phyloP scores from a whole-genome alignment of 64 coral and sea anemone species.

The Montipora efflorescens region DNA sequence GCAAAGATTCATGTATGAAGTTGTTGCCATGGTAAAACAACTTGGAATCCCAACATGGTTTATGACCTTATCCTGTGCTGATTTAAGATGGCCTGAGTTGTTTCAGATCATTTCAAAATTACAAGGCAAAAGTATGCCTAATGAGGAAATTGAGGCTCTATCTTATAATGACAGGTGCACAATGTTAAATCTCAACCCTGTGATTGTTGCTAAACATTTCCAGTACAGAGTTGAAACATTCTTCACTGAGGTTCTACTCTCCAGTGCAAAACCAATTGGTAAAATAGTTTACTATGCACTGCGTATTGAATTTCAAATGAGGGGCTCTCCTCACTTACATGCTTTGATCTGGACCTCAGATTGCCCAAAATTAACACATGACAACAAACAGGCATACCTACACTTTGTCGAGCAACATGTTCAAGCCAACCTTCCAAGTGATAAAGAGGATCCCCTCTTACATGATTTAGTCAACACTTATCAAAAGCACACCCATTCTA shows the following conservation, averaged over 20 bases:
- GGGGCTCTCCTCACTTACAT: slow-evolving; percentile 40
- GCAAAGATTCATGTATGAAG: slow-evolving; percentile 50
- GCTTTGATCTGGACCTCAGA: slow-evolving; percentile 54
- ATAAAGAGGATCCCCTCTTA: slow-evolving; percentile 36
- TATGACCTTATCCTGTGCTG: slow-evolving; percentile 54
- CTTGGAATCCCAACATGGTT: slow-evolving; percentile 47
- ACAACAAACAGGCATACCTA: slow-evolving; percentile 11
- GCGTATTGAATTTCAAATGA: slow-evolving; percentile 60
- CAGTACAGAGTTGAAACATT: slow-evolving; percentile 54
- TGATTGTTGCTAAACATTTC: slow-evolving; percentile 44
- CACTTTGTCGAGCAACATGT: slow-evolving; percentile 58
- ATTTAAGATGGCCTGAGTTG: slow-evolving; percentile 40
- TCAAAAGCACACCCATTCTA: slow-evolving; percentile 59
- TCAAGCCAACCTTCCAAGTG: slow-evolving; percentile 39
- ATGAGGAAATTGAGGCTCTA: slow-evolving; percentile 35
- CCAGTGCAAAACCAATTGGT: slow-evolving; percentile 56
- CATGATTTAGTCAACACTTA: slow-evolving; percentile 51
- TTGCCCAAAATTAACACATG: slow-evolving; percentile 47
- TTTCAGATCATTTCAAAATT: slow-evolving; percentile 44
- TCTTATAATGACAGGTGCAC: slow-evolving; percentile 45
- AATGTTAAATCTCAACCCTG: slow-evolving; percentile 46
- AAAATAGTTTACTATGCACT: slow-evolving; percentile 76
- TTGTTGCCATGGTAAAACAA: slow-evolving; percentile 46
- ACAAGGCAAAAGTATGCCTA: slow-evolving; percentile 18
- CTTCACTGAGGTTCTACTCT: slow-evolving; percentile 32